Evolutionary conservation across 1,140 invertebrate genomes (phyloP).

Genomic region (Saccostrea cuccullata): DNA sequence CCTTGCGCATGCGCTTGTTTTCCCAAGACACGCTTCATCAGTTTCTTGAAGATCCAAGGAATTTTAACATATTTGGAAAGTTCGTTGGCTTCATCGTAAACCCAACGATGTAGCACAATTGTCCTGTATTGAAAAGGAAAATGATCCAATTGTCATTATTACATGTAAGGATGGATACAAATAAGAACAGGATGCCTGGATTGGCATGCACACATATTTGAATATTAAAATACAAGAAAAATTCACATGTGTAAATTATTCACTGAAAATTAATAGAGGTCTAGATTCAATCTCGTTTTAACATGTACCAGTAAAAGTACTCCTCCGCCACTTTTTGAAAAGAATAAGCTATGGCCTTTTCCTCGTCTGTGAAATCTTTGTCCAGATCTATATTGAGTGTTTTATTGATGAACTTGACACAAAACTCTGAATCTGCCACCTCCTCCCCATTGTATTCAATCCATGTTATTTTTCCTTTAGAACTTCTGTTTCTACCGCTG

Average conservation of each 20-base stretch:
- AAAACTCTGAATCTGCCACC: constrained; percentile 76
- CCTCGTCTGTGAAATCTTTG: constrained; percentile 56
- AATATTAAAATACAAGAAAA: too few species aligned
- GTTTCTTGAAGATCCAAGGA: background rate
- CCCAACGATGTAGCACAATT: constrained; percentile 19
- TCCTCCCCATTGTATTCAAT: constrained; percentile 77
- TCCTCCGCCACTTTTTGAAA: constrained; percentile 75
- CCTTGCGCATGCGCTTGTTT: constrained; percentile 32
- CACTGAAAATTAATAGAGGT: background rate
- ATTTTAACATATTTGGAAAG: background rate
- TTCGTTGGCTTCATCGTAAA: background rate
- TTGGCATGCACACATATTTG: too few species aligned
- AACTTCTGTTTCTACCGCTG: background rate
- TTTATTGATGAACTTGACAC: constrained; percentile 73
- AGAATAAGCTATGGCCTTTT: constrained; percentile 63
- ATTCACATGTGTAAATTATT: too few species aligned
- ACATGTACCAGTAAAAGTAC: constrained; percentile 74
- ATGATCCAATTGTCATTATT: background rate
- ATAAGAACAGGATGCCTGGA: too few species aligned
- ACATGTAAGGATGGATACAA: too few species aligned
- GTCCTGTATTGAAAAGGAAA: constrained; percentile 13
- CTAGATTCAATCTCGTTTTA: background rate
- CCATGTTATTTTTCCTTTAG: constrained; percentile 73
- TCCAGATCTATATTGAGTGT: constrained; percentile 68
- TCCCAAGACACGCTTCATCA: background rate